These are phyloP conservation scores for Uromys caudimaculatus DNA, from an alignment of 2,797 vertebrate genomes.

Conservation along the genomic window DNA sequence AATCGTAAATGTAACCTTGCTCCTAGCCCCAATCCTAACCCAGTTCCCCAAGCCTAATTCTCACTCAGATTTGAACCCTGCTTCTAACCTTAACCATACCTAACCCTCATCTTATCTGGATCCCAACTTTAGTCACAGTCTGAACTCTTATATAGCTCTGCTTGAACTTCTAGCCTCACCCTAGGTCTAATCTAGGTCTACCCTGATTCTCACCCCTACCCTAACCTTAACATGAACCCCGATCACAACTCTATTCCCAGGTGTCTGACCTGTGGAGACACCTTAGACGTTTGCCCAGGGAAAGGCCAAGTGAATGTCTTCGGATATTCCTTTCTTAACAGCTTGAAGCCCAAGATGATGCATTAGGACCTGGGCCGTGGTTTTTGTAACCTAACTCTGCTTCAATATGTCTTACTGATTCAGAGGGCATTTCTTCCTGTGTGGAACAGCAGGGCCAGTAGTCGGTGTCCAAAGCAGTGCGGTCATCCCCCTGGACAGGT, in stretches of 20 bases:
- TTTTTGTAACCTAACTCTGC: background rate
- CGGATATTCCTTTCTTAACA: background rate
- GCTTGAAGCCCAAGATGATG: rapidly evolving
- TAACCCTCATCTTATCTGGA: background rate
- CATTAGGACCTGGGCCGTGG: background rate
- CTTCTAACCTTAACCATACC: background rate
- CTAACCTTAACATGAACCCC: background rate
- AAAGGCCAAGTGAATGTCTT: background rate
- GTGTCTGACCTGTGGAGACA: background rate
- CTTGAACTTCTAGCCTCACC: background rate
- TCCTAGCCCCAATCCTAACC: background rate
- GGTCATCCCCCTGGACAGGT: rapidly evolving
- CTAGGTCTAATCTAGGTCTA: background rate
- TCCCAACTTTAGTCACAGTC: background rate
- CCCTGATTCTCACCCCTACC: background rate
- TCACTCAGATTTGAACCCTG: background rate
- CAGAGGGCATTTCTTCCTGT: background rate
- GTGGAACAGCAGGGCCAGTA: background rate
- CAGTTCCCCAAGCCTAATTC: background rate
- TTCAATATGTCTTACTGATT: background rate
- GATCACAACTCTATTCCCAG: background rate
- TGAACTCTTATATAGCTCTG: too few relatives aligned
- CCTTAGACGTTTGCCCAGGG: background rate
- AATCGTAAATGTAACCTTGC: background rate
- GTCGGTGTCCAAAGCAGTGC: background rate